phyloP scores from a whole-genome alignment of 2,797 vertebrate genomes.

The Ammospiza maritima region DNA sequence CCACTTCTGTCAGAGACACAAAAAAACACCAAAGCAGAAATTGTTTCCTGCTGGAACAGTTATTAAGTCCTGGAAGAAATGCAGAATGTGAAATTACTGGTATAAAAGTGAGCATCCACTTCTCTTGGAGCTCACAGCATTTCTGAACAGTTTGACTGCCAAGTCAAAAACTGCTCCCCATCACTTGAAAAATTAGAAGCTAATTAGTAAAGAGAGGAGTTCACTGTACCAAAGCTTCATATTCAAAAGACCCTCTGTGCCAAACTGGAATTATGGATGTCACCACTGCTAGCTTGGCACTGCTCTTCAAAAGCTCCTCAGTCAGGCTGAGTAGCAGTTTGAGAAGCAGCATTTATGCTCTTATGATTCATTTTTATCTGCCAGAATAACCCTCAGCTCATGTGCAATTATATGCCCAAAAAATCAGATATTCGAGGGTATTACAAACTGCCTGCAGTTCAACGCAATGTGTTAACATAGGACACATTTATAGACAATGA shows the following conservation, averaged over 20 bases:
- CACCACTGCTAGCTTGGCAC: background rate
- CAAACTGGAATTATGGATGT: background rate
- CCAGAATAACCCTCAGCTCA: constrained; percentile 27
- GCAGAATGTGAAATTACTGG: background rate
- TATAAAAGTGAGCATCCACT: background rate
- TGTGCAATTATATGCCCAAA: background rate
- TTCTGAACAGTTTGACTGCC: background rate
- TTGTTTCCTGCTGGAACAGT: background rate
- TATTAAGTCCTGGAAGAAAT: background rate
- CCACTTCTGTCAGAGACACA: background rate
- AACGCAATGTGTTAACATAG: background rate
- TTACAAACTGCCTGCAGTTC: background rate
- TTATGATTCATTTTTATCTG: constrained; percentile 2
- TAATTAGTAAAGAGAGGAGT: constrained; percentile 20
- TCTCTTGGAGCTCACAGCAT: background rate
- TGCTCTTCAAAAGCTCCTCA: constrained; percentile 11
- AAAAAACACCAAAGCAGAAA: background rate
- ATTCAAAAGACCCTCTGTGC: background rate
- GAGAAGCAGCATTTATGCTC: background rate
- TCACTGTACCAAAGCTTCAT: background rate
- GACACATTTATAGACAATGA: background rate
- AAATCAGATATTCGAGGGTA: background rate
- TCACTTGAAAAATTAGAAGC: background rate
- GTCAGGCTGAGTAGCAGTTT: background rate
- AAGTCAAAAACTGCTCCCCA: background rate